A percentile compares a stretch with the other conserved stretches of the same genome.
Conservation (phyloP, 2,888 invertebrate genomes). For the Tiliacea aurago region DNA sequence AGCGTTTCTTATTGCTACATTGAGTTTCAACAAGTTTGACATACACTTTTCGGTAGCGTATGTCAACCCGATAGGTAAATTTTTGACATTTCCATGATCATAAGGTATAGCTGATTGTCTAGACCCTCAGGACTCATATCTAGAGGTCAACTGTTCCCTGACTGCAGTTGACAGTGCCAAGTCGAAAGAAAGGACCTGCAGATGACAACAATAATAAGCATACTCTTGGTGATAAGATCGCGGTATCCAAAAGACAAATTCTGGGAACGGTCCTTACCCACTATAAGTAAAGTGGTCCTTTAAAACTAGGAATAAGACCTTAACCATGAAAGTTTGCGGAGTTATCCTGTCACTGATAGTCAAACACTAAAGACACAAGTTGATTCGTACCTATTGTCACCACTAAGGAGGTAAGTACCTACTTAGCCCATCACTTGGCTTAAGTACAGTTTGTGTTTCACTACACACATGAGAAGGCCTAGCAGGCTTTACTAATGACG, state of each 20-base stretch:
- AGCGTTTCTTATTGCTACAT: neutral
- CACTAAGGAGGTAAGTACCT: neutral
- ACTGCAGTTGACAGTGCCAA: neutral
- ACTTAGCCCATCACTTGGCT: neutral
- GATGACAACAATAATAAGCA: neutral
- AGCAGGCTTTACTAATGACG: too few relatives aligned
- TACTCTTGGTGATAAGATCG: neutral
- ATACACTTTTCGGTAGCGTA: neutral
- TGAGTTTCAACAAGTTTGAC: neutral
- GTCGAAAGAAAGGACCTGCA: neutral
- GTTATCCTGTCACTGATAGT: neutral
- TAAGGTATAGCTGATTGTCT: too few relatives aligned
- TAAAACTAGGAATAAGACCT: neutral
- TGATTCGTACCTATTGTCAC: neutral
- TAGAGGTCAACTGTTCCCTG: neutral
- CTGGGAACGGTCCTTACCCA: neutral
- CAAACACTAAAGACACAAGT: neutral
- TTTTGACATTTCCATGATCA: neutral
- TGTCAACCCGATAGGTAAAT: neutral
- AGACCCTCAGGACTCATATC: too few relatives aligned
- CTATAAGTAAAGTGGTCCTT: conserved; percentile 15
- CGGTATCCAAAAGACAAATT: neutral
- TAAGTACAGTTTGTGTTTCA: neutral
- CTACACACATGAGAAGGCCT: neutral
- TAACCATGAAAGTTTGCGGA: conserved; percentile 2